These are phyloP conservation scores for Malurus alboscapulatus DNA, from an alignment of 2,113 vertebrate genomes.

Conservation along the genomic window DNA sequence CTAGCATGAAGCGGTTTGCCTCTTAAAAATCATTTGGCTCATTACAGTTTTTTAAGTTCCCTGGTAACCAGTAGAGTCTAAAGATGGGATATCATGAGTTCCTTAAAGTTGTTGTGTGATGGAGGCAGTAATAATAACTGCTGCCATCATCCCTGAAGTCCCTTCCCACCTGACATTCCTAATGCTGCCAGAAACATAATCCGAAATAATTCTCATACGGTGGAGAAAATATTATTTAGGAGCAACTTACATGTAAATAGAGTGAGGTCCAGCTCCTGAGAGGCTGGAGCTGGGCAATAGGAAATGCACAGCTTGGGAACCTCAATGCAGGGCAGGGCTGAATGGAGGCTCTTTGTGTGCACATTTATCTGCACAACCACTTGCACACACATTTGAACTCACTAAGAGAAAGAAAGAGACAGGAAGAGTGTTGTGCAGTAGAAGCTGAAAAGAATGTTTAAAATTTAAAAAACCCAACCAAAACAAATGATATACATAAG, in stretches of 20 bases:
- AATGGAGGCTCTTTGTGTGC: background rate
- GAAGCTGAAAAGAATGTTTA: background rate
- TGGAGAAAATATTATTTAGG: background rate
- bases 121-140: background rate
- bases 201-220: background rate
- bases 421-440: background rate
- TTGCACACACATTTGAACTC: background rate
- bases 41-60: background rate
- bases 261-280: background rate
- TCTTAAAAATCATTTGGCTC: background rate
- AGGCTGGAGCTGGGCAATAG: background rate
- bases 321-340: background rate
- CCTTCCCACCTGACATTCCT: background rate
- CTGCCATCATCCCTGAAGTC: background rate
- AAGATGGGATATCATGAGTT: background rate
- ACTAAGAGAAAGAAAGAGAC: background rate
- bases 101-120: background rate
- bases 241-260: background rate
- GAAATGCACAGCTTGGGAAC: background rate
- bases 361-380: background rate
- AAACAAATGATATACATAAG: background rate
- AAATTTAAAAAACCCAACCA: background rate
- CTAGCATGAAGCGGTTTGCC: background rate
- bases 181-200: background rate
- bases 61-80: background rate